A percentile compares a stretch with the other conserved stretches of the same genome.
phyloP scores from a whole-genome alignment of 2,888 invertebrate species.

The Punctoribates punctum region DNA sequence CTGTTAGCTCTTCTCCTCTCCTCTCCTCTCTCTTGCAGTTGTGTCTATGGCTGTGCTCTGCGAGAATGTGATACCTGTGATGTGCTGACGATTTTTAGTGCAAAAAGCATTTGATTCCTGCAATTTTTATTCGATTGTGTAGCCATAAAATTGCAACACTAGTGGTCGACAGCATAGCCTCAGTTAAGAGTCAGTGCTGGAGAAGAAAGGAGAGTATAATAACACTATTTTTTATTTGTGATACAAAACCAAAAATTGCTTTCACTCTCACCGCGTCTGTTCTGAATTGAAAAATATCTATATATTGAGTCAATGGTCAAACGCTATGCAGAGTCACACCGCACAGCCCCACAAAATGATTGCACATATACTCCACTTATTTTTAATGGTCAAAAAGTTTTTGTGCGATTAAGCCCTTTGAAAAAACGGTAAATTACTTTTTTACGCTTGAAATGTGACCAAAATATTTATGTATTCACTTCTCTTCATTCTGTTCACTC shows the following conservation, averaged over 20 bases:
- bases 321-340: background rate
- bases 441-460: conserved; percentile 20
- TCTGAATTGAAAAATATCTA: conserved; percentile 1
- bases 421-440: conserved; percentile 26
- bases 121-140: conserved; percentile 15
- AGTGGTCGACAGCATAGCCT: background rate
- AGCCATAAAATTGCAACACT: conserved; percentile 14
- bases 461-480: conserved; percentile 22
- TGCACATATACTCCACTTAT: conserved; percentile 5
- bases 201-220: background rate
- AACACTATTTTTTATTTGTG: conserved; percentile 17
- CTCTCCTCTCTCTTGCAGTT: background rate
- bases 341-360: background rate
- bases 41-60: background rate
- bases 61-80: background rate
- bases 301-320: conserved; percentile 16
- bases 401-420: conserved; percentile 16
- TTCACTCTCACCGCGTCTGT: conserved; percentile 4
- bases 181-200: no score
- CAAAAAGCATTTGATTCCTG: conserved; percentile 10
- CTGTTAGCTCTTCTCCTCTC: conserved; percentile 1
- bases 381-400: conserved; percentile 22
- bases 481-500: background rate
- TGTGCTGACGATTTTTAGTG: conserved; percentile 11
- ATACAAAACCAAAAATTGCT: conserved; percentile 12